Evolutionary conservation across 2,797 vertebrate species (phyloP), one percentile per base, ranked within the genome.

Genomic region (Acanthurus tractus): DNA sequence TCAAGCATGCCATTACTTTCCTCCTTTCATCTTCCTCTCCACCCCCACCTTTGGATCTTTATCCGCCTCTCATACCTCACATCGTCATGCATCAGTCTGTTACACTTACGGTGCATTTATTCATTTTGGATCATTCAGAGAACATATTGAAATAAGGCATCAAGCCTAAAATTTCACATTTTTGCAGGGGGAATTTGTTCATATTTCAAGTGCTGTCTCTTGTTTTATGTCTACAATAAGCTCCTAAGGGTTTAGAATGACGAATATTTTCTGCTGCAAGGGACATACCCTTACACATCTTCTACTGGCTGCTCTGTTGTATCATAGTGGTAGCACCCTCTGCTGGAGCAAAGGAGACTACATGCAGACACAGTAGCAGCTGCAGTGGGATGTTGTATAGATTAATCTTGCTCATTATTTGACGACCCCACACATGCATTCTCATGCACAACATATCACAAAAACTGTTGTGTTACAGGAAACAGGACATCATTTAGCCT

Each of bases 261-360:
- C 2, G 38, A 11, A 69, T 42, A 15, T 54, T 74, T 64, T 69
- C 46, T 87, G 69, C 84, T 81, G 58, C 81, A 46, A 52, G 54
- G 13, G 40, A 67, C n/a, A 62, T 78, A 63, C 45, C 68, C 58
- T 44, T n/a, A 56, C 34, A 1, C 8, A 52, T 2, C 0, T 36
- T 23, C 6, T 64, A 63, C n/a, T 59, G 22, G 22, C 57, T 78
- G 68, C 29, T 13, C 52, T 62, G 29, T 8, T 36, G 46, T 18
- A 42, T 72, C 76, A 13, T 11, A 12, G 55, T 50, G n/a, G n/a
- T 61, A 58, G 81, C 29, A 65, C 88, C 90, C 90, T 86, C 94
- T 93, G 74, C 81, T 92, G 93, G 3, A 11, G 40, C 22, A 79
- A 59, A n/a, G 6, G 0, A 63, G 49, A 79, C 63, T 49, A n/a